Base-by-base conservation (phyloP, 2,797 vertebrate genomes). In the Channallabes apus region DNA sequence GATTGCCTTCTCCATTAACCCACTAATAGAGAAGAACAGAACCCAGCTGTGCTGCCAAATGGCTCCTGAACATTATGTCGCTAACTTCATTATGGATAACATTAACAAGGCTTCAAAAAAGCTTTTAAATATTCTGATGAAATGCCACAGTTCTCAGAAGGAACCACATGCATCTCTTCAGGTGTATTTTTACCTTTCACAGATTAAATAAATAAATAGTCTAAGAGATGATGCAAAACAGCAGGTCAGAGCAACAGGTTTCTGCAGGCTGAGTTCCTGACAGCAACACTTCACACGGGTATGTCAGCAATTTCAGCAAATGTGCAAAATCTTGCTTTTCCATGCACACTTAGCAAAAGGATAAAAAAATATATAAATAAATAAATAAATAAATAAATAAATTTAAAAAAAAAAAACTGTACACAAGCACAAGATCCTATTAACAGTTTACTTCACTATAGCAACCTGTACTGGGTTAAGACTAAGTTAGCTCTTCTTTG, bases 251-350 rank as follows among this genome's bases (percentile, higher is more conserved):
- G 64, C n/a, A 81, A 80, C 78, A 75, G 59, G 68, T 65, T 81
- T 12, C 24, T 80, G 64, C 29, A 51, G 58, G 8, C 17, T 24
- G 29, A 67, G 65, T 56, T 81, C 29, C 46, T 38, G 24, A 73
- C 9, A 76, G 35, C 11, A 11, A 20, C 14, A 20, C 58, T 61
- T 38, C 20, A 73, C 46, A 78, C 8, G 17, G 22, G 64, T 17
- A 22, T 17, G 32, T 54, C 62, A 29, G 51, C 51, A 85, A 32
- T 72, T 75, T 58, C 17, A 69, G 64, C 24, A 77, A 20, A 51
- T 69, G 80, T 83, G 71, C 8, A 81, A 83, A 85, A 84, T 79
- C 27, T 69, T n/a, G 46, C 6, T 64, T 51, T 29, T 20, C 22
- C n/a, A 15, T 2, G 17, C 14, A 65, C 38, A 80, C 14, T 46